These are phyloP conservation scores for Clusia tigrina DNA, from an alignment of 2,888 invertebrate genomes.

Conservation along the genomic window DNA sequence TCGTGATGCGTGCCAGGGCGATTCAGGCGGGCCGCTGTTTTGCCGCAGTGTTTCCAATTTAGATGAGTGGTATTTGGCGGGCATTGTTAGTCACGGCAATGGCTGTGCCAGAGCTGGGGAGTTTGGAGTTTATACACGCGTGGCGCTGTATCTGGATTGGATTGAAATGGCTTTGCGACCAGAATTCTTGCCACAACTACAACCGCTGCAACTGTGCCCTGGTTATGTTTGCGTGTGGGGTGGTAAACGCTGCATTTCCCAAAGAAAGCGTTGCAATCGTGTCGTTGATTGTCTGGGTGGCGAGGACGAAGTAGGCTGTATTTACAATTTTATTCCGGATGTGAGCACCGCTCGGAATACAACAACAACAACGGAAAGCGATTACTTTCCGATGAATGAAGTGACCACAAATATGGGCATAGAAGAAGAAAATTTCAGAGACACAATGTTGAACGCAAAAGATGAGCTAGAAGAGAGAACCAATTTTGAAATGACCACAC, in stretches of 20 bases:
- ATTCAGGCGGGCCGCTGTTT: constrained; percentile 83
- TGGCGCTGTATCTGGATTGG: constrained; percentile 79
- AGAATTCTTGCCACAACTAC: constrained; percentile 62
- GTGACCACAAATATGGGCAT: constrained; percentile 26
- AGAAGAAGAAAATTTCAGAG: constrained; percentile 28
- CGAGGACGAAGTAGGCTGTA: constrained; percentile 81
- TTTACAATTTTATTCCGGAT: constrained; percentile 57
- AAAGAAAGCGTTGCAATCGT: constrained; percentile 74
- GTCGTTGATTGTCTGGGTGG: constrained; percentile 79
- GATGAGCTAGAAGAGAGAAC: constrained; percentile 20
- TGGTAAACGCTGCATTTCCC: constrained; percentile 73
- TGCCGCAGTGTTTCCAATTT: constrained; percentile 75
- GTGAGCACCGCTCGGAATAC: constrained; percentile 45
- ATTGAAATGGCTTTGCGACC: constrained; percentile 65
- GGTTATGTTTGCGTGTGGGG: constrained; percentile 76
- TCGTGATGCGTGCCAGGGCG: constrained; percentile 79
- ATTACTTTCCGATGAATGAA: constrained; percentile 45
- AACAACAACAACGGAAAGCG: constrained; percentile 46
- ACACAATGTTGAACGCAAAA: constrained; percentile 38
- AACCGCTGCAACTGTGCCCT: constrained; percentile 74
- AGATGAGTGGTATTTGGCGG: constrained; percentile 81
- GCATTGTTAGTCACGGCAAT: constrained; percentile 86
- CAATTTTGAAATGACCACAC: not conserved
- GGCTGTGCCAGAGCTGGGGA: constrained; percentile 83
- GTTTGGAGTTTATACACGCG: constrained; percentile 84